A percentile compares a stretch with the other conserved stretches of the same genome.
Conservation (phyloP, 2,113 vertebrate species). For the Tonatia bakeri region DNA sequence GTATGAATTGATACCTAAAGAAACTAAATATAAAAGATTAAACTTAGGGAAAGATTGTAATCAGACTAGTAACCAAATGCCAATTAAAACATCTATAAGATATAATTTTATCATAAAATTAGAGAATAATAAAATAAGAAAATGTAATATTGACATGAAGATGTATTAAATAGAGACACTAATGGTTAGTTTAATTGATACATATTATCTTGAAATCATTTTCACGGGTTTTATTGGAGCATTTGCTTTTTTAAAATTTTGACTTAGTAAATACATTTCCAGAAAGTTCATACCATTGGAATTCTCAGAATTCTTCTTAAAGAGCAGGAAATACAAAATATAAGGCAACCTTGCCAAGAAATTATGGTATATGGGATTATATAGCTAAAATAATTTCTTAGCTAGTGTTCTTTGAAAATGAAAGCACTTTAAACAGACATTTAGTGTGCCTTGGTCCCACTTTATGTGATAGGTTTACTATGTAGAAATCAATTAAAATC, state of each 20-base stretch:
- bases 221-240: neutral
- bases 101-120: neutral
- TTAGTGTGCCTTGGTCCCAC: neutral
- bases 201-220: neutral
- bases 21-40: neutral
- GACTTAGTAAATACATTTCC: neutral
- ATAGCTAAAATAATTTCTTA: neutral
- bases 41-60: conserved; percentile 3
- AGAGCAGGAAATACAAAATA: neutral
- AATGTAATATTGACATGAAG: neutral
- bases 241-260: neutral
- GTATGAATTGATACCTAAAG: neutral
- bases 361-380: neutral
- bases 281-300: neutral
- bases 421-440: neutral
- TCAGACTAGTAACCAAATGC: neutral
- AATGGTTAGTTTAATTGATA: neutral
- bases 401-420: neutral
- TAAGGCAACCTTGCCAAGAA: neutral
- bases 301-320: neutral
- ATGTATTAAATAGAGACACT: neutral
- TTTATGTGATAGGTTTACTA: neutral
- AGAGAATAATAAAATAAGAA: neutral
- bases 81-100: neutral
- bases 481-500: conserved; percentile 39